Evolutionary conservation across 2,888 invertebrate species (phyloP), one percentile per base, ranked within the genome.

Genomic region (Asteroscopus sphinx): DNA sequence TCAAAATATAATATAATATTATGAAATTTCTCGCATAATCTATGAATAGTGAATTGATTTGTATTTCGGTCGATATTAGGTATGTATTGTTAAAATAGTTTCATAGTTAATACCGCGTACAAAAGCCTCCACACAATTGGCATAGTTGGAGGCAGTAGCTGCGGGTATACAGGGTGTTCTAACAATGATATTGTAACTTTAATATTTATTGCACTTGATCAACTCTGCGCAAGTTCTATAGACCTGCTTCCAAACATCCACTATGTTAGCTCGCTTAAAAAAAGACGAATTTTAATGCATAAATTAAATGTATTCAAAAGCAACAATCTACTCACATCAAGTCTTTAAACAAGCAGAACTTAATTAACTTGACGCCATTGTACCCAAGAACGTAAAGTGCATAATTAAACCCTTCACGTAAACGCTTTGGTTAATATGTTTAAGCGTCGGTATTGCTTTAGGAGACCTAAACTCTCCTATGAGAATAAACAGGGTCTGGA

Each of bases 121-220:
- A 93, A 93, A 90, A 87, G 88, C 86, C 79, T 80, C 79, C 68
- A 85, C 87, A 91, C 89, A 91, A 90, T 90, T 87, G 89, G 88
- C 90, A 88, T 91, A 91, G 92, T 90, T 90, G 82, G 81, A 83
- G 83, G 87, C 78, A 87, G 84, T 86, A 86, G 88, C 88, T 87
- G 89, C 84, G 82, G 77, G 82, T 80, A 49, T 51, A 84, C 82
- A 77, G 83, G 81, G 81, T 86, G 85, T 84, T 88, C 85, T 84
- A 90, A 92, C 92, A 93, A 93, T 91, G 91, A 91, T 91, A 90
- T 88, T 88, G 89, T 89, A 89, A 88, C 88, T 92, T 92, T 91
- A 93, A 93, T 92, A 93, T 93, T 93, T 92, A 93, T 93, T 89
- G 89, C 89, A 90, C 88, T 91, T 90, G 87, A 93, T 91, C 90